Evolutionary conservation across 1,140 invertebrate species (phyloP).

Genomic region (Pteromalus puparum): DNA sequence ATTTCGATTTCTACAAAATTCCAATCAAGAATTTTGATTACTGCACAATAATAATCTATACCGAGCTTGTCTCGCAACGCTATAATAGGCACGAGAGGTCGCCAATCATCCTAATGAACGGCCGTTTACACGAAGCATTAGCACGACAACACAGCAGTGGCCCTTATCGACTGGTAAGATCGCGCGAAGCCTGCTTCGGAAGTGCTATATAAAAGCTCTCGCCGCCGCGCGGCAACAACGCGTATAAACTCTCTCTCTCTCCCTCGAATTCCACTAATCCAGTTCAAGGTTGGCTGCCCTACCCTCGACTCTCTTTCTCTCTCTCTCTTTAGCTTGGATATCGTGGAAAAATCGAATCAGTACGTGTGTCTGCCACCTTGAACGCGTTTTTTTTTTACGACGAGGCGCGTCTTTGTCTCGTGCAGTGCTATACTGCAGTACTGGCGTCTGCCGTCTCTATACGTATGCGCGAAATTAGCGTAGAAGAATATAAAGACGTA

Average conservation of each 20-base stretch:
- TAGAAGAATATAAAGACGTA: neutral
- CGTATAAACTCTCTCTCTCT: neutral
- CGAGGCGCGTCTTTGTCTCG: neutral
- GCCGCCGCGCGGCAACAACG: neutral
- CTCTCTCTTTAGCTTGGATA: neutral
- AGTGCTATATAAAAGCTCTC: neutral
- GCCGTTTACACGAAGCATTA: conserved; percentile 20
- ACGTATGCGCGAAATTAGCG: no score
- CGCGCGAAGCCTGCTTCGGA: neutral
- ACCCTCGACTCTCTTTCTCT: no score
- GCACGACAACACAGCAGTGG: no score
- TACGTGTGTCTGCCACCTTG: conserved; percentile 24
- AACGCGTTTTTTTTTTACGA: conserved; percentile 14
- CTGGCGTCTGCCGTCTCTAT: no score
- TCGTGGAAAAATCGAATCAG: conserved; percentile 40
- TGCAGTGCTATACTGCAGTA: neutral
- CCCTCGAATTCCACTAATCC: conserved; percentile 24
- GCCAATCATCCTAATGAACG: conserved; percentile 18
- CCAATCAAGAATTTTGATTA: no score
- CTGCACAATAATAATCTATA: no score
- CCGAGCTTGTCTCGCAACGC: no score
- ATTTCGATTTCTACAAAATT: no score
- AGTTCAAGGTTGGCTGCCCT: conserved; percentile 37
- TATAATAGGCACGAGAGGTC: neutral
- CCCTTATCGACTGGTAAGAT: conserved; percentile 9